Percentiles rank a stretch among this genome's conserved stretches.
These are phyloP conservation scores for Drosophila watanabei DNA, from an alignment of 1,140 invertebrate genomes.

Conservation along the genomic window DNA sequence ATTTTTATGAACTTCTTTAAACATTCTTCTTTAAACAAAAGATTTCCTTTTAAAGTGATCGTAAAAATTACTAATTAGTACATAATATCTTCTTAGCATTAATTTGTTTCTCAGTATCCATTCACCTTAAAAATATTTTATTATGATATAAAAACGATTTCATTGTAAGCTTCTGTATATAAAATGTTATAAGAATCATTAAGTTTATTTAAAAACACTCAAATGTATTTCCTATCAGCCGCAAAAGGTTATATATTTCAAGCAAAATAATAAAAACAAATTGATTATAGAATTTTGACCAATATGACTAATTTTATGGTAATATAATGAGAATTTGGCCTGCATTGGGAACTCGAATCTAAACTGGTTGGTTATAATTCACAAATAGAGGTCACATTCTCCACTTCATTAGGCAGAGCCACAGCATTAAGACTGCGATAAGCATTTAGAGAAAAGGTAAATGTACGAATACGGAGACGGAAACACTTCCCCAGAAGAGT, in stretches of 20 bases:
- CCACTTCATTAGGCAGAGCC: slow-evolving; percentile 27
- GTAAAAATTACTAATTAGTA: background rate
- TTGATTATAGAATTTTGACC: background rate
- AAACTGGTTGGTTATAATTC: slow-evolving; percentile 36
- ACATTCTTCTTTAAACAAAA: too few relatives aligned
- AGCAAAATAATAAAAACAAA: slow-evolving; percentile 10
- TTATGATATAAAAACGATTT: background rate
- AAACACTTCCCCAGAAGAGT: slow-evolving; percentile 7
- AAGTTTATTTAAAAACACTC: background rate
- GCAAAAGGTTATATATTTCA: slow-evolving; percentile 1
- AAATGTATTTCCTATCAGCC: slow-evolving; percentile 6
- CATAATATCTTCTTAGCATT: background rate
- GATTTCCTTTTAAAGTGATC: background rate
- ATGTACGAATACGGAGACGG: background rate
- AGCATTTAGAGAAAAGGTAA: background rate
- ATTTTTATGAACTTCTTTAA: background rate
- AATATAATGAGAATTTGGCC: slow-evolving; percentile 33
- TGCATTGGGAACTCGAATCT: slow-evolving; percentile 26
- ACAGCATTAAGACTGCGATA: slow-evolving; percentile 8
- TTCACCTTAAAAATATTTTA: background rate
- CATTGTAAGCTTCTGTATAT: background rate
- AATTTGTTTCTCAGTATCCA: background rate
- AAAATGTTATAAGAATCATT: background rate
- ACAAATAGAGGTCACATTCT: slow-evolving; percentile 41
- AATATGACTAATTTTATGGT: slow-evolving; percentile 28